Evolutionary conservation across 2,888 invertebrate species (phyloP), one percentile per base, ranked within the genome.

Genomic region (Fissipunctia ypsillon): DNA sequence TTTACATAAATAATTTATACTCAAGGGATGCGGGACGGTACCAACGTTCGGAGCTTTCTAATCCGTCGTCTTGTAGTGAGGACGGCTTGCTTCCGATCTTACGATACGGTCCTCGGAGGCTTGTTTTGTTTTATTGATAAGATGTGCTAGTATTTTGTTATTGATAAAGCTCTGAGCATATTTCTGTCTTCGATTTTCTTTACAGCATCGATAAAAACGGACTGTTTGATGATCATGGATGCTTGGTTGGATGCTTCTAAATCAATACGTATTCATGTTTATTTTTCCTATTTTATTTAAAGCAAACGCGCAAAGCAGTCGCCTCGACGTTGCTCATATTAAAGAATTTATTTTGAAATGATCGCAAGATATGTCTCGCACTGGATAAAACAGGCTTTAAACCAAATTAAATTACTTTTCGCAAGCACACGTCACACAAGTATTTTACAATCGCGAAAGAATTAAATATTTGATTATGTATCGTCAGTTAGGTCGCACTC

Each of bases 1-100:
- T 95, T 95, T 94, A 95, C 95, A 95, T 95, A 95, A 94, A 94
- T 95, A 95, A 95, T 95, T 94, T 95, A 94, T 94, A 93, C 95
- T 91, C 95, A 88, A 89, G 94, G 92, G 94, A 89, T 90, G 86
- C 89, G 94, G 92, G 94, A 89, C 90, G 86, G 84, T 81, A 84
- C 86, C 67, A 56, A 79, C 80, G 87, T 80, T 89, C 86, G 81
- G 78, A 85, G 87, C 89, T 91, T 90, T 91, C 90, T 94, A 92
- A 94, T 92, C 91, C 88, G 78, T 83, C 86, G 84, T 87, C 84
- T 89, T 88, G 84, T 89, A 89, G 86, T 85, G 83, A 86, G 87
- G 84, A 84, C 84, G 83, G 85, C 88, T 87, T 57, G 89, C 88
- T 90, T 87, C 87, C 85, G 87, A 91, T 91, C 83, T 77, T 82